Evolutionary conservation across 2,113 vertebrate species (phyloP), one percentile per base, ranked within the genome.

Genomic region (Gracilinanus agilis): DNA sequence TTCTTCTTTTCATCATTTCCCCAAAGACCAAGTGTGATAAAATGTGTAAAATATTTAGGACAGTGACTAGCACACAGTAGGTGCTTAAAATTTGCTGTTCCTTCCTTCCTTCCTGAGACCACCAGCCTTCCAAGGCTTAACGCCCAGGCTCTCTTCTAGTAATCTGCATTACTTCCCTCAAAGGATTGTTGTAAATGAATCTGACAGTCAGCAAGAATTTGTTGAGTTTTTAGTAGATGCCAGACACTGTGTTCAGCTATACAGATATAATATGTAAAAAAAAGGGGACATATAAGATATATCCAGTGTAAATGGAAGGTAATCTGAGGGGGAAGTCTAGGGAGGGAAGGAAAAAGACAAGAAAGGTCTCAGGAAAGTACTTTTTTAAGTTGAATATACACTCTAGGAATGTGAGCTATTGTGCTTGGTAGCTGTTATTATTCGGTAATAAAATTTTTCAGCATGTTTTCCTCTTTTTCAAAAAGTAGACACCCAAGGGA

Each of bases 1-100:
- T 55, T 90, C 94, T 75, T 75, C 67, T 83, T 83, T 83, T 91
- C 90, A 58, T 55, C 58, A 58, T 3, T 90, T 90, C 75, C 53
- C 61, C 2, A 0, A n/a, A 93, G 92, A 96, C 55, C 58, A 55
- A 91, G 58, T 0, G n/a, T 83, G 23, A 19, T 0, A 12, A 54
- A 2, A 9, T 24, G 49, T 44, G 11, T 27, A n/a, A n/a, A 53
- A 56, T 29, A 29, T 93, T 54, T 8, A 83, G 75, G 40, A 12
- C 0, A 0, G 44, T 21, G 44, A 55, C 54, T 53, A 88, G 53
- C 53, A n/a, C 13, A n/a, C 44, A 21, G 24, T 2, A 3, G 4
- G 61, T 40, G 0, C n/a, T 40, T 40, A 83, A 83, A 83, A 83
- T 40, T 83, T 19, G 19, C 40, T 40, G 19, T 40, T 75, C 34